phyloP scores from a whole-genome alignment of 2,888 invertebrate species.

The Brenthis ino region DNA sequence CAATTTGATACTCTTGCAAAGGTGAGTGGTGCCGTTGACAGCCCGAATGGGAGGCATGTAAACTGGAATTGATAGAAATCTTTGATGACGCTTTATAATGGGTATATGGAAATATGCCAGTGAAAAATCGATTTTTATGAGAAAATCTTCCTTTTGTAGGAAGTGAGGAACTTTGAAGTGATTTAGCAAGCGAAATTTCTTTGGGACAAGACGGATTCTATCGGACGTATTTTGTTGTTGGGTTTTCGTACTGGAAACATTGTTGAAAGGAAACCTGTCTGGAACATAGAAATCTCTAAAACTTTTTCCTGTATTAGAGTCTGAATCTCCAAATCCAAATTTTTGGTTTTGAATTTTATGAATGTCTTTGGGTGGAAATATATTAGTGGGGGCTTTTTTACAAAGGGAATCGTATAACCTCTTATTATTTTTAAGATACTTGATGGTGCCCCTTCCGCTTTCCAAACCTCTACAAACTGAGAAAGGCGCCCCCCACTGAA shows the following conservation, averaged over 20 bases:
- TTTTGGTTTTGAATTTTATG: not conserved
- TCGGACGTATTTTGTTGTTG: slow-evolving; percentile 26
- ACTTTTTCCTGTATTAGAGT: not conserved
- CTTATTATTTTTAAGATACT: slow-evolving; percentile 28
- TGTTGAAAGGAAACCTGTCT: slow-evolving; percentile 20
- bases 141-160: slow-evolving; percentile 29
- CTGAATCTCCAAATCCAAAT: not conserved
- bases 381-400: slow-evolving; percentile 18
- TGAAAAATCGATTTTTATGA: slow-evolving; percentile 32
- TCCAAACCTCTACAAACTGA: slow-evolving; percentile 13
- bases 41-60: slow-evolving; percentile 44
- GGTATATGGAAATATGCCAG: slow-evolving; percentile 34
- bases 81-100: slow-evolving; percentile 26
- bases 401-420: slow-evolving; percentile 28
- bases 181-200: slow-evolving; percentile 26
- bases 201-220: slow-evolving; percentile 21
- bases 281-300: not conserved
- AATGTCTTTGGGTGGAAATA: not conserved
- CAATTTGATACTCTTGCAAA: slow-evolving; percentile 41
- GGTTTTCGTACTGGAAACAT: slow-evolving; percentile 30
- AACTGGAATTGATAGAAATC: slow-evolving; percentile 32
- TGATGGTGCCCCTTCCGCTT: slow-evolving; percentile 15
- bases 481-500: not conserved
- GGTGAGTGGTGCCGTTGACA: slow-evolving; percentile 42
- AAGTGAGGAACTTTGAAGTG: slow-evolving; percentile 29